Evolutionary conservation across 2,888 invertebrate species (phyloP).

Genomic region (Ormyrus nitidulus): DNA sequence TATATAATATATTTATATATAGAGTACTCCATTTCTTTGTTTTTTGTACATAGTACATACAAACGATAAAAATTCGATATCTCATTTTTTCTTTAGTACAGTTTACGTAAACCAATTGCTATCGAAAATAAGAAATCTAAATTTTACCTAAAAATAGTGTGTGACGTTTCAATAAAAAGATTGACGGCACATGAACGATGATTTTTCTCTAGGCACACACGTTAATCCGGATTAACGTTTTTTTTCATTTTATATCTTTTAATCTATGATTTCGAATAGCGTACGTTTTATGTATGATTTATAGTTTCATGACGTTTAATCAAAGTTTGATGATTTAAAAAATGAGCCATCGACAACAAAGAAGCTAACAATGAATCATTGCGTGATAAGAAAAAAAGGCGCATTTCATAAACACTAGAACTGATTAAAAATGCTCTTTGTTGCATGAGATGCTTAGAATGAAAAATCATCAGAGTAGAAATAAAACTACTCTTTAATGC

Average conservation of each 20-base stretch:
- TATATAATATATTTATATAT: constrained; percentile 53
- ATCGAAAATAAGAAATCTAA: constrained; percentile 49
- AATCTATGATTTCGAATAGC: constrained; percentile 23
- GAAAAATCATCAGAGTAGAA: constrained; percentile 31
- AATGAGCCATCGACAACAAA: constrained; percentile 42
- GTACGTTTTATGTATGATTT: constrained; percentile 40
- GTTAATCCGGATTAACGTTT: constrained; percentile 41
- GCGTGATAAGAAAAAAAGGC: constrained; percentile 38
- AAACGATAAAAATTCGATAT: constrained; percentile 56
- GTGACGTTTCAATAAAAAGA: constrained; percentile 33
- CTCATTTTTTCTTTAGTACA: constrained; percentile 35
- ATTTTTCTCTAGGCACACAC: constrained; percentile 30
- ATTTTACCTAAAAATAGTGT: constrained; percentile 40
- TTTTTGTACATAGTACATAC: constrained; percentile 73
- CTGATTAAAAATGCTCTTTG: constrained; percentile 49
- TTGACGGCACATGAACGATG: constrained; percentile 43
- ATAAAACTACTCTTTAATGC: constrained; percentile 17
- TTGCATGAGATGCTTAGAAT: constrained; percentile 29
- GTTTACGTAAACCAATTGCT: constrained; percentile 40
- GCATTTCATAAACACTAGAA: constrained; percentile 35
- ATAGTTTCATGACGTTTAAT: constrained; percentile 14
- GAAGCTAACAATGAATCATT: constrained; percentile 41
- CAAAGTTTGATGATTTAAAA: constrained; percentile 39
- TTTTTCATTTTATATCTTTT: constrained; percentile 16
- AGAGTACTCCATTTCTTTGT: constrained; percentile 54